Conservation (phyloP, 2,888 invertebrate species). For the Lasioglossum marginatum region DNA sequence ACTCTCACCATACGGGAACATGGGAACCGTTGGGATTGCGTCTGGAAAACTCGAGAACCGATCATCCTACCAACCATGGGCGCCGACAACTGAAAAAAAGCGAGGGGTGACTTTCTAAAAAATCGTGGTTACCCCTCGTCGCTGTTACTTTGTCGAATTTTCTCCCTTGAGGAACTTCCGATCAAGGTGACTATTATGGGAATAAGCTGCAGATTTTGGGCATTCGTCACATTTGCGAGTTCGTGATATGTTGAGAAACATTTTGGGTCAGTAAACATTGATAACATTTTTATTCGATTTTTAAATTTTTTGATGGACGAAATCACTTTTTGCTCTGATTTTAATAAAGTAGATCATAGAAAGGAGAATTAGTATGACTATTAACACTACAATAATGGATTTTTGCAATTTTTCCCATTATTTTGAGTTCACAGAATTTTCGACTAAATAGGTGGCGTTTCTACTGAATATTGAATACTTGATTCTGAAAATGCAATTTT, state of each 20-base stretch:
- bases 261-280: background rate
- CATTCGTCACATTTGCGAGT: background rate
- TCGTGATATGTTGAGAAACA: background rate
- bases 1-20: background rate
- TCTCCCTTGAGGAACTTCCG: background rate
- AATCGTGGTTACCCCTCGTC: background rate
- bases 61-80: background rate
- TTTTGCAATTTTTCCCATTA: background rate
- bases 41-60: conserved; percentile 5
- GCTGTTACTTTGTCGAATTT: conserved; percentile 1
- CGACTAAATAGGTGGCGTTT: background rate
- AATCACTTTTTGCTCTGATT: background rate
- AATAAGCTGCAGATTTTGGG: background rate
- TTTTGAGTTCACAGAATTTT: background rate
- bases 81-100: background rate
- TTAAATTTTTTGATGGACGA: background rate
- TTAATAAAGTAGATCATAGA: background rate
- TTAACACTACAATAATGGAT: background rate
- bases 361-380: background rate
- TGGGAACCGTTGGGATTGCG: conserved; percentile 27
- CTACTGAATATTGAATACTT: background rate
- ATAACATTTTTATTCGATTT: background rate
- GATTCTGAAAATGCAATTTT: background rate
- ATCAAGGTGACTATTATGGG: background rate
- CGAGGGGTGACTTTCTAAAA: conserved; percentile 21